Base-by-base conservation (phyloP, 53 echinoderm and acorn worm species). In the Mesocentrotus franciscanus region DNA sequence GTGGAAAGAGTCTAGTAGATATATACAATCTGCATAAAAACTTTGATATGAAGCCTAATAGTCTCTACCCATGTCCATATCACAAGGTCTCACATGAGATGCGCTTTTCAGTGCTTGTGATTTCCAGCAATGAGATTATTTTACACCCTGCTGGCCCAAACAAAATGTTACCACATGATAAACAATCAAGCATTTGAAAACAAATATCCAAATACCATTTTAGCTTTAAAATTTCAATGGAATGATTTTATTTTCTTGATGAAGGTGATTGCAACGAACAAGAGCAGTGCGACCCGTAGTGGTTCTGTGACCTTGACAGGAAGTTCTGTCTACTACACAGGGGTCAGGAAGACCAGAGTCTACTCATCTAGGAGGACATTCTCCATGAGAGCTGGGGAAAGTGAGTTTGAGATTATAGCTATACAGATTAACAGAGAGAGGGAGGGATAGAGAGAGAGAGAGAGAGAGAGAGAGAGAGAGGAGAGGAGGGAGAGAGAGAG, bases 261-360 rank as follows among this genome's bases (percentile, higher is more conserved):
- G 24, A n/a, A 94, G 94, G 94, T 94, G 35, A 26, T 62, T 62
- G 93, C 95, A 32, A 97, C 91, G 29, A 96, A 97, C 92, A 91
- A 35, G 20, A 95, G 96, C 62, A 95, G 42, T 33, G n/a, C 61
- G 1, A 34, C 61, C 55, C 84, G 95, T 15, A 57, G 61, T 20
- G 95, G 97, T 27, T 96, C 96, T 36, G 95, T 98, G 42, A 97
- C 95, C 34, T 49, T 98, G 59, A 95, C 96, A 15, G 97, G 97
- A 26, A 97, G 95, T 61, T 74, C 90, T 9, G 96, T 97, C 12
- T 97, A 94, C 85, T 99, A 99, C 94, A 99, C 99, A 16, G 99
- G 99, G 9, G 99, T 99, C 36, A 97, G 97, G 95, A 97, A 97
- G 90, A 95, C 95, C 24, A 89, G 84, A 24, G 95, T 98, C 71